Percentiles rank a stretch among this genome's conserved stretches.
Conservation (phyloP, 2,888 invertebrate species). For the Prenolepis imparis region DNA sequence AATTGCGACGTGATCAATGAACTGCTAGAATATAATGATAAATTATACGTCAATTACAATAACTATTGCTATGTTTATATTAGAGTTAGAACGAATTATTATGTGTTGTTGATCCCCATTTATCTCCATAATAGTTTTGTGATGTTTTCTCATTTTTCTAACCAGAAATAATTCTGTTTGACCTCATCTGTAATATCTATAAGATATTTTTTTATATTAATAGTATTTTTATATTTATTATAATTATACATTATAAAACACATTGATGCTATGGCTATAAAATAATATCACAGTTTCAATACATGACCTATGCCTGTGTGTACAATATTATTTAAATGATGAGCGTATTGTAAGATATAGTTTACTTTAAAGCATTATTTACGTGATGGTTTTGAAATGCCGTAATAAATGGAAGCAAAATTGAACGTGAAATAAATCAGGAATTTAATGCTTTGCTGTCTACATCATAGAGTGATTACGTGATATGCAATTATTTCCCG, state of each 20-base stretch:
- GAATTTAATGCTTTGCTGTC: slow-evolving; percentile 48
- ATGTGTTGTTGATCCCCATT: neutral
- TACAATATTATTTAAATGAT: slow-evolving; percentile 38
- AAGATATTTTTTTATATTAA: neutral
- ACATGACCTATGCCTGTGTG: too few relatives aligned
- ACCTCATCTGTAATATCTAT: neutral
- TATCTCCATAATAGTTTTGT: neutral
- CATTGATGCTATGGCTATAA: neutral
- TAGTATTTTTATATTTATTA: neutral
- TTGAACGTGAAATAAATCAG: slow-evolving; percentile 51
- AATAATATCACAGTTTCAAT: slow-evolving; percentile 31
- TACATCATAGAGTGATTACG: slow-evolving; percentile 44
- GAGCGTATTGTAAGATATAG: slow-evolving; percentile 33
- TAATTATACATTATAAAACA: neutral
- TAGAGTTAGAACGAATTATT: neutral
- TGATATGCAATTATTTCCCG: slow-evolving; percentile 51
- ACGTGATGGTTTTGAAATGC: slow-evolving; percentile 41
- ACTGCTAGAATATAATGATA: slow-evolving; percentile 39
- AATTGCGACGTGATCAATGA: slow-evolving; percentile 63
- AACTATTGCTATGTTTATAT: neutral
- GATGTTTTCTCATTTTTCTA: neutral
- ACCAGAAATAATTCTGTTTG: neutral
- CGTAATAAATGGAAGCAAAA: slow-evolving; percentile 49
- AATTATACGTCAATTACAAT: neutral
- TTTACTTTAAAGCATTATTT: slow-evolving; percentile 47